Conservation (phyloP, 2,888 invertebrate species). For the Mactromeris polynyma region DNA sequence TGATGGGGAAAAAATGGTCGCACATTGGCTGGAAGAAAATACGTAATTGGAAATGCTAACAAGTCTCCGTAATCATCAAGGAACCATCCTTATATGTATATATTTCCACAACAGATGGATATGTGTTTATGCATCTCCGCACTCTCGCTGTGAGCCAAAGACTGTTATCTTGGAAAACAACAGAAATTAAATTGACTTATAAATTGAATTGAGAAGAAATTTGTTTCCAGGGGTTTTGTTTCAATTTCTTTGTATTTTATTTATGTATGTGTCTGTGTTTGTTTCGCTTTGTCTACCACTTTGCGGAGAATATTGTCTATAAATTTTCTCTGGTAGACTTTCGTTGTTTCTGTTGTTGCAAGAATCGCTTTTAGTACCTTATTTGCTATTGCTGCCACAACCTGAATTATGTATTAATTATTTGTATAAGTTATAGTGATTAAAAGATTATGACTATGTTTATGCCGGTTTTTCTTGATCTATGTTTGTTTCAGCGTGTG, state of each 20-base stretch:
- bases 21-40: constrained; percentile 20
- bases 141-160: neutral
- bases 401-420: neutral
- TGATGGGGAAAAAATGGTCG: constrained; percentile 25
- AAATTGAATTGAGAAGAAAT: constrained; percentile 25
- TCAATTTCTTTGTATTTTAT: constrained; percentile 22
- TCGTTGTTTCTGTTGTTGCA: neutral
- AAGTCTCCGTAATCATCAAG: constrained; percentile 19
- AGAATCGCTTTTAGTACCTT: neutral
- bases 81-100: constrained; percentile 14
- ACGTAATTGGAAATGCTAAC: constrained; percentile 39
- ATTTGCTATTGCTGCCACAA: neutral
- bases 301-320: constrained; percentile 8
- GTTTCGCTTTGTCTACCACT: constrained; percentile 17
- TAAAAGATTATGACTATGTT: neutral
- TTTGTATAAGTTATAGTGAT: neutral
- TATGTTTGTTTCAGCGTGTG: neutral
- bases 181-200: constrained; percentile 23
- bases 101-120: neutral
- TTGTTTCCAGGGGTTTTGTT: constrained; percentile 22
- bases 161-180: constrained; percentile 5
- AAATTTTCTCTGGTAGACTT: neutral
- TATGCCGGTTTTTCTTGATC: neutral
- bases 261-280: constrained; percentile 22
- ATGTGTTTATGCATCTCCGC: neutral